A percentile compares a stretch with the other conserved stretches of the same genome.
Evolutionary conservation across 2,113 vertebrate species (phyloP).

Genomic region (Sorex fumeus): DNA sequence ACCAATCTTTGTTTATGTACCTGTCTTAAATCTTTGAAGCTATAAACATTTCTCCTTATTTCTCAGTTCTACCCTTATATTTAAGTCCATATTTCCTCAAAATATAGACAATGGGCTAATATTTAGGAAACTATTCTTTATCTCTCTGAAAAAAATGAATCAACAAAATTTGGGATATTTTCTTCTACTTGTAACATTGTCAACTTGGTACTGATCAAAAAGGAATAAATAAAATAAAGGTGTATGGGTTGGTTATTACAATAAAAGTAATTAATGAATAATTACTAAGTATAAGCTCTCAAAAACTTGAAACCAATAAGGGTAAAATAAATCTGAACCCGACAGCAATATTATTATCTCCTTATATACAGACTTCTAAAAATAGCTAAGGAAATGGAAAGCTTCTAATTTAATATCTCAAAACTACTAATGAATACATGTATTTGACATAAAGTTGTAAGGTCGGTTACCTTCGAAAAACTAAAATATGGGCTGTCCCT

Average conservation of each 20-base stretch:
- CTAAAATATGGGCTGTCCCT: neutral
- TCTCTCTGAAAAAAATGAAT: conserved; percentile 21
- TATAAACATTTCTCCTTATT: conserved; percentile 15
- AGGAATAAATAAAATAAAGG: neutral
- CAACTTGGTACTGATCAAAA: neutral
- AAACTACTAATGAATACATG: neutral
- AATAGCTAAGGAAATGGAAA: neutral
- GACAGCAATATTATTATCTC: neutral
- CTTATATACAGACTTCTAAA: neutral
- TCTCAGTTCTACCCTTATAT: neutral
- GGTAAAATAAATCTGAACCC: neutral
- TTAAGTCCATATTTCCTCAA: conserved; percentile 48
- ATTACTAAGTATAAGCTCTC: conserved; percentile 20
- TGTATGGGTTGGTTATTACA: neutral
- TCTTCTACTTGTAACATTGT: neutral
- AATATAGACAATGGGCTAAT: neutral
- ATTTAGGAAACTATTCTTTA: neutral
- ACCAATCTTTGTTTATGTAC: no score
- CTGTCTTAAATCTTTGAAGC: conserved; percentile 1
- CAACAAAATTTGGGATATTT: conserved; percentile 48
- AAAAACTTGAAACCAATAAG: conserved; percentile 43
- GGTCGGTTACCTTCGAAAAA: neutral
- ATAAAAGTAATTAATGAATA: conserved; percentile 48
- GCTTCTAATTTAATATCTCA: conserved; percentile 32
- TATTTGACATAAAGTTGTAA: neutral